Evolutionary conservation across 2,113 vertebrate genomes (phyloP).

Genomic region (Serinus canaria): DNA sequence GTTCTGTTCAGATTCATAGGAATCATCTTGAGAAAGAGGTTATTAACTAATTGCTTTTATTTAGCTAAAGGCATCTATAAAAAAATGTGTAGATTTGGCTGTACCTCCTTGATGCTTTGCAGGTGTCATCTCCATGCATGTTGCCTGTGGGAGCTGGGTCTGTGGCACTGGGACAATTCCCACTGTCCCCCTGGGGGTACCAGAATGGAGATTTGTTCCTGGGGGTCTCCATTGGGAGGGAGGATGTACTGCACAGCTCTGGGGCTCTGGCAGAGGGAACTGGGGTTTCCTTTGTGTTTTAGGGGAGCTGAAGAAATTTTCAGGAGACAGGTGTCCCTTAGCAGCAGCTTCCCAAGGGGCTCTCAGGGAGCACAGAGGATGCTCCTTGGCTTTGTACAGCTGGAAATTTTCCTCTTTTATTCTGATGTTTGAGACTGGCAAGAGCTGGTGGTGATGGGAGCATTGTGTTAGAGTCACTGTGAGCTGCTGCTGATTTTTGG

Average conservation of each 20-base stretch:
- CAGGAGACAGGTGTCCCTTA: background rate
- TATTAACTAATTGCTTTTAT: background rate
- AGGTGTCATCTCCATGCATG: fast-evolving
- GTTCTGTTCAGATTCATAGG: background rate
- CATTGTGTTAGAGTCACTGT: background rate
- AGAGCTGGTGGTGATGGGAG: slow-evolving; percentile 20
- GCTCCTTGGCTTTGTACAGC: background rate
- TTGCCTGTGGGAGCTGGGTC: background rate
- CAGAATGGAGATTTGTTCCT: background rate
- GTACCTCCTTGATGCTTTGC: background rate
- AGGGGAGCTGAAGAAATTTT: background rate
- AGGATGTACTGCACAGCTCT: background rate
- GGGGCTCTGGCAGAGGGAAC: background rate
- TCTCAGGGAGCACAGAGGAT: background rate
- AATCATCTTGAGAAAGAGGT: background rate
- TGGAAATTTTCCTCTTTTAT: background rate
- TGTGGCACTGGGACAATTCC: background rate
- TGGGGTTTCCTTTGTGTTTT: background rate
- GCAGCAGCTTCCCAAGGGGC: background rate
- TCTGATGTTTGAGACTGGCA: slow-evolving; percentile 32
- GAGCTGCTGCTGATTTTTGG: background rate
- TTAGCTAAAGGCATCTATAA: background rate
- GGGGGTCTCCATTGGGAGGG: no score
- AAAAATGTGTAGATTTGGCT: background rate
- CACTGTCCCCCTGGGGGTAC: background rate